These are phyloP conservation scores for Anoplius nigerrimus DNA, from an alignment of 2,888 invertebrate species.

Conservation along the genomic window DNA sequence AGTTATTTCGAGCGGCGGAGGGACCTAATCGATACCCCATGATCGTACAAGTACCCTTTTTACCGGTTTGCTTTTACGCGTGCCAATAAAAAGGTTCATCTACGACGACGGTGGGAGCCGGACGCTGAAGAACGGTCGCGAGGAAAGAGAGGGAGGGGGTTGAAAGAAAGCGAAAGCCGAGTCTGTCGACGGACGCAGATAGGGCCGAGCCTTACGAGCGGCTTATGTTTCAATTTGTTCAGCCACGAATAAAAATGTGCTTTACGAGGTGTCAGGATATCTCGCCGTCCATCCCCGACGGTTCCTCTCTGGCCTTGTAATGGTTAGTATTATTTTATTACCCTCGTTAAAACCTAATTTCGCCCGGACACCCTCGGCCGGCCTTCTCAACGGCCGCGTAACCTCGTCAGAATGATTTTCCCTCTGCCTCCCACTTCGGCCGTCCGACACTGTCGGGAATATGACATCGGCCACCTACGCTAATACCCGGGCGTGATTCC, in stretches of 20 bases:
- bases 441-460: too few relatives aligned
- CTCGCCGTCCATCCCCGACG: slow-evolving; percentile 9
- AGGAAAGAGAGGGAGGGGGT: not conserved
- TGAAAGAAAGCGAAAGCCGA: slow-evolving; percentile 8
- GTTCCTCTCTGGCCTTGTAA: not conserved
- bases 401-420: too few relatives aligned
- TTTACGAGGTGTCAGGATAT: slow-evolving; percentile 56
- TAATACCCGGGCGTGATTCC: too few relatives aligned
- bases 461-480: too few relatives aligned
- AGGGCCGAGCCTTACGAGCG: slow-evolving; percentile 59
- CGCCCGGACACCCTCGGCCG: too few relatives aligned
- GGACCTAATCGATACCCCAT: too few relatives aligned
- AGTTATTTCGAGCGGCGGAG: too few relatives aligned
- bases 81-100: slow-evolving; percentile 2
- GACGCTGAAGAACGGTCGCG: not conserved
- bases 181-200: slow-evolving; percentile 32
- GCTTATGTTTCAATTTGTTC: slow-evolving; percentile 65
- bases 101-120: not conserved
- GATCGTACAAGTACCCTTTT: not conserved
- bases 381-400: too few relatives aligned
- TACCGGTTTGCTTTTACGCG: not conserved
- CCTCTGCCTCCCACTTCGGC: too few relatives aligned
- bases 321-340: too few relatives aligned
- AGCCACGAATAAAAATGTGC: slow-evolving; percentile 58
- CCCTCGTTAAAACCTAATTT: too few relatives aligned